Base-by-base conservation (phyloP, 2,888 invertebrate species). In the Amitus sp. region DNA sequence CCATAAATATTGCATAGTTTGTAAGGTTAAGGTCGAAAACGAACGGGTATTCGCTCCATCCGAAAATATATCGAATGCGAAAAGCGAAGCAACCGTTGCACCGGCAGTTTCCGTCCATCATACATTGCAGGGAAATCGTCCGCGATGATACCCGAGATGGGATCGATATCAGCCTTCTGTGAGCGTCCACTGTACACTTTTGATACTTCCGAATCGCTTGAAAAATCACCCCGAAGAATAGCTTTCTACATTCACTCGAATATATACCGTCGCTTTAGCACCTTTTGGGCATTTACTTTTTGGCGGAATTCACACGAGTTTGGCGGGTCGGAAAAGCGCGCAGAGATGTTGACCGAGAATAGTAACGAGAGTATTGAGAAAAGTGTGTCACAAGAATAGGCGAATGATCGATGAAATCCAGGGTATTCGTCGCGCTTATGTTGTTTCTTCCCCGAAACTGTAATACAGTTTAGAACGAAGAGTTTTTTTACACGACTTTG, bases 111-210 rank as follows among this genome's bases (percentile, higher is more conserved):
- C 58, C 57, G 62, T 66, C 62, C 59, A 66, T 70, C 66, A 65
- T 66, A 68, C 68, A 71, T 73, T 69, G 65, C 61, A 48, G 51
- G 61, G 60, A 71, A 70, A 73, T 73, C 67, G 68, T 67, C 65
- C 66, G 58, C 64, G 68, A 71, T 66, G 67, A 71, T 70, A 67
- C 66, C 60, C 62, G 46, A 59, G 62, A 65, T 58, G 61, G 49
- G 46, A 65, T 58, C 50, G 55, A 66, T 66, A 63, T 57, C 60
- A 52, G 47, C 52, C 50, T 42, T 46, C 54, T 58, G 54, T 60
- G 57, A 57, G 54, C 55, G 61, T 61, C 51, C 65, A 52, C 54
- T 52, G 59, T 59, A 66, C 62, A 61, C 57, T 59, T 62, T 53
- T 62, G 56, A 60, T 62, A 54, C 50, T 53, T 45, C 48, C 53